Base-by-base conservation (phyloP, 2,113 vertebrate genomes). In the Columba janthina region DNA sequence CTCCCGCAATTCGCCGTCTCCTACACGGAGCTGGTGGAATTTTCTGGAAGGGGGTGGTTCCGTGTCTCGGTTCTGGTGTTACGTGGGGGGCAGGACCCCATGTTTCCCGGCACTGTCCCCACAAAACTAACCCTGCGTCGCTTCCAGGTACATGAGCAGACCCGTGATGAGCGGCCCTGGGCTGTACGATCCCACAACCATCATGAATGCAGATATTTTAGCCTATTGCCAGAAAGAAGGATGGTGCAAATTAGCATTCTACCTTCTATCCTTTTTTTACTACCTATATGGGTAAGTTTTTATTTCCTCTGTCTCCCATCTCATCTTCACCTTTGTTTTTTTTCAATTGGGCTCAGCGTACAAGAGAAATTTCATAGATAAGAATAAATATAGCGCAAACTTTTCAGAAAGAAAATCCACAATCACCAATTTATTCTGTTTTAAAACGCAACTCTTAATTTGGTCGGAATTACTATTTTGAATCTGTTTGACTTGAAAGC, bases 241-340 rank as follows among this genome's bases (percentile, higher is more conserved):
- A 97, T 99, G 99, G 99, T 99, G 99, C 98, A 99, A 99, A 97
- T 98, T 99, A 97, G 99, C 99, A 50, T 99, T 99, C 98, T 99
- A 99, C 97, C 99, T 99, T 88, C 98, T 99, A 74, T 99, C 99
- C 5, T 99, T 99, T 98, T 99, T 99, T 98, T 99, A 99, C 98
- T 99, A 99, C 98, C 98, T 99, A 94, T 99, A 99, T 28, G 99
- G 99, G 99, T 99, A 98, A 96, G 98, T 97, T 25, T 48, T 70
- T 20, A 51, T 51, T 12, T 1, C 20, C 17, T 50, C 18, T 40
- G 11, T 79, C 20, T 80, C 24, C 16, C 28, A 9, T 56, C 20
- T 90, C 11, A 65, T 50, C 31, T 29, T 81, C 24, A 8, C 22
- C 70, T 53, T 57, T 28, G 28, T 34, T 5, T 57, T 76, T 53